These are phyloP conservation scores for Erinaceus europaeus DNA, from an alignment of 2,113 vertebrate species.

Conservation along the genomic window DNA sequence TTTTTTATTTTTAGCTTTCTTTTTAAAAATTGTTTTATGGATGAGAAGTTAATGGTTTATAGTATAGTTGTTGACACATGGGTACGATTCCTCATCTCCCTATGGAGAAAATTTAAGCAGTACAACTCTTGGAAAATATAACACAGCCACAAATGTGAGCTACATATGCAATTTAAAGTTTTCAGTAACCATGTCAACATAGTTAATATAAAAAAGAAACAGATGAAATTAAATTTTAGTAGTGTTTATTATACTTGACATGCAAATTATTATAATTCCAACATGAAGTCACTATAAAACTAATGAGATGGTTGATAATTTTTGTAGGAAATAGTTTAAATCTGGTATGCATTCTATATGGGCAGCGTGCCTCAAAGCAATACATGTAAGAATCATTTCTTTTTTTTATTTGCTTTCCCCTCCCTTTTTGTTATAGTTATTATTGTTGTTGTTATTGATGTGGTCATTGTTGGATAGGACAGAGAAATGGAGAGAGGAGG, in stretches of 20 bases:
- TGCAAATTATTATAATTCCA: conserved; percentile 32
- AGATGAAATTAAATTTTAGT: conserved; percentile 33
- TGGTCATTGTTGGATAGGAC: too few species aligned
- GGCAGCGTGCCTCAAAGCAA: not conserved
- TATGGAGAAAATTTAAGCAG: not conserved
- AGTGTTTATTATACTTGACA: conserved; percentile 6
- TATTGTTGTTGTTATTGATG: too few species aligned
- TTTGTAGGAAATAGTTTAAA: not conserved
- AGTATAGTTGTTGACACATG: too few species aligned
- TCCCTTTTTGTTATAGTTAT: too few species aligned
- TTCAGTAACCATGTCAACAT: not conserved
- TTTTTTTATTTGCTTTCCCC: too few species aligned
- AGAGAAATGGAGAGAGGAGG: too few species aligned
- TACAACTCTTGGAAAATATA: not conserved
- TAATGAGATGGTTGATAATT: not conserved
- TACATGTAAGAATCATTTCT: not conserved
- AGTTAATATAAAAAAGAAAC: conserved; percentile 12
- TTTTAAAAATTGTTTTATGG: too few species aligned
- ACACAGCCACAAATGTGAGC: not conserved
- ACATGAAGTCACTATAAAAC: not conserved
- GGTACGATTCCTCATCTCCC: too few species aligned
- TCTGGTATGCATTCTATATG: not conserved
- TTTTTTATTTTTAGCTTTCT: too few species aligned
- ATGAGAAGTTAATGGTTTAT: too few species aligned
- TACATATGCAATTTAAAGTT: not conserved